phyloP scores from a whole-genome alignment of 92 coral and sea anemone species.

The Epizoanthus rinbou region DNA sequence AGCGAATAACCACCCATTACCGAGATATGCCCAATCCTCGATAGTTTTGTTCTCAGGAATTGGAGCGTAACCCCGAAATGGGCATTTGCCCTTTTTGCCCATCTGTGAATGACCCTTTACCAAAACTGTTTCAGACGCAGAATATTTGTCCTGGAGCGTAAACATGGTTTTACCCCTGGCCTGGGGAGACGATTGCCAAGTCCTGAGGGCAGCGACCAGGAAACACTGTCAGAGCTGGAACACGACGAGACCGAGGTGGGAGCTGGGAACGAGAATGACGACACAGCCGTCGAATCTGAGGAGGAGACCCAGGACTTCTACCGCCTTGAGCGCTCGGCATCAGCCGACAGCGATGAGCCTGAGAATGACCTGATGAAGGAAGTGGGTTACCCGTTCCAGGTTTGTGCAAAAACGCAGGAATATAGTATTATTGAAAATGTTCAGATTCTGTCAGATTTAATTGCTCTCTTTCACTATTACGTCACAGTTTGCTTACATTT shows the following conservation, averaged over 20 bases:
- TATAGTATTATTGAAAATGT: not conserved
- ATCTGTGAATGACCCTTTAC: too few species aligned
- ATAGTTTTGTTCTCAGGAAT: not conserved
- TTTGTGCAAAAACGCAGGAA: not conserved
- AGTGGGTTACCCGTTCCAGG: slow-evolving; percentile 39
- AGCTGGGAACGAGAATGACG: slow-evolving; percentile 43
- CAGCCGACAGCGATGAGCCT: slow-evolving; percentile 50
- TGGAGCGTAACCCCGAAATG: too few species aligned
- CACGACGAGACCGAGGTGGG: slow-evolving; percentile 54
- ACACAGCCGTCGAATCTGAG: slow-evolving; percentile 37
- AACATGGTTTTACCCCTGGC: slow-evolving; percentile 70
- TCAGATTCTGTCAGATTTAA: not conserved
- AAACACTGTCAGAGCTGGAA: slow-evolving; percentile 50
- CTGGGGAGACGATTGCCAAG: slow-evolving; percentile 83
- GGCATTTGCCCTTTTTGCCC: too few species aligned
- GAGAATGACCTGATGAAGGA: slow-evolving; percentile 36
- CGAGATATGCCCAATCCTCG: too few species aligned
- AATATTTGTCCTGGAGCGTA: slow-evolving; percentile 61
- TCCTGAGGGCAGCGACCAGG: slow-evolving; percentile 91
- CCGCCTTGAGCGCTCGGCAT: slow-evolving; percentile 80
- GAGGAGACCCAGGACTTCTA: slow-evolving; percentile 87
- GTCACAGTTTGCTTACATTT: too few species aligned
- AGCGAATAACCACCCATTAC: too few species aligned
- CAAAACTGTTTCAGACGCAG: slow-evolving; percentile 39
- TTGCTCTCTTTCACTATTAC: too few species aligned